Percentiles rank a stretch among this genome's conserved stretches.
Conservation (phyloP, 2,113 vertebrate species). For the Petaurus breviceps region DNA sequence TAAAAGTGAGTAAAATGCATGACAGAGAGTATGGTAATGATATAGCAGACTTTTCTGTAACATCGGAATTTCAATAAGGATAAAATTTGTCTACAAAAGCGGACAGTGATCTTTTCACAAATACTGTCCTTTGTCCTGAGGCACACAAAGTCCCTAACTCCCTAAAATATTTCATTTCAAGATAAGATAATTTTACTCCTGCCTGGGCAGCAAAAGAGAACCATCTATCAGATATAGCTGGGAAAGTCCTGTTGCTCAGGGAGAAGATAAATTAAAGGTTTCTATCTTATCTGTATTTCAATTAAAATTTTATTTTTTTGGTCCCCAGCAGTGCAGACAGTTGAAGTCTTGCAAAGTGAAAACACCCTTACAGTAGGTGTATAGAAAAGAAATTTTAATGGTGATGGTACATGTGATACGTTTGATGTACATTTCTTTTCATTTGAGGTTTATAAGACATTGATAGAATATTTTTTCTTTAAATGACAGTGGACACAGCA, state of each 20-base stretch:
- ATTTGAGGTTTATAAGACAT: conserved; percentile 72
- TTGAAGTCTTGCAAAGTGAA: conserved; percentile 80
- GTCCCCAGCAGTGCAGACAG: conserved; percentile 76
- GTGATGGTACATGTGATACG: conserved; percentile 57
- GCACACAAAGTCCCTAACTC: conserved; percentile 85
- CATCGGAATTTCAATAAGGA: conserved; percentile 80
- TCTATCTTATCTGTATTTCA: conserved; percentile 86
- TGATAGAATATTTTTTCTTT: background rate
- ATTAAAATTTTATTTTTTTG: conserved; percentile 85
- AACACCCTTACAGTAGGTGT: conserved; percentile 69
- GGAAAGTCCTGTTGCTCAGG: conserved; percentile 82
- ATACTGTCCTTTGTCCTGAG: conserved; percentile 84
- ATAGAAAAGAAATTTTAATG: conserved; percentile 74
- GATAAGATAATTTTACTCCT: conserved; percentile 83
- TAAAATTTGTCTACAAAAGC: conserved; percentile 77
- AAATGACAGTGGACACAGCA: conserved; percentile 13
- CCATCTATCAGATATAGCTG: conserved; percentile 79
- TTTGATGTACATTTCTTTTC: conserved; percentile 77
- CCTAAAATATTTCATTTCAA: conserved; percentile 86
- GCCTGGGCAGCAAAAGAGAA: conserved; percentile 72
- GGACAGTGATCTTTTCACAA: conserved; percentile 83
- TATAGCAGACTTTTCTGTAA: conserved; percentile 64
- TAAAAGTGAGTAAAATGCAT: conserved; percentile 50
- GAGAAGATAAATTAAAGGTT: conserved; percentile 86
- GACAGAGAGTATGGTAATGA: conserved; percentile 67